Conservation (phyloP, 2,797 vertebrate genomes). For the Cossypha polioptera region DNA sequence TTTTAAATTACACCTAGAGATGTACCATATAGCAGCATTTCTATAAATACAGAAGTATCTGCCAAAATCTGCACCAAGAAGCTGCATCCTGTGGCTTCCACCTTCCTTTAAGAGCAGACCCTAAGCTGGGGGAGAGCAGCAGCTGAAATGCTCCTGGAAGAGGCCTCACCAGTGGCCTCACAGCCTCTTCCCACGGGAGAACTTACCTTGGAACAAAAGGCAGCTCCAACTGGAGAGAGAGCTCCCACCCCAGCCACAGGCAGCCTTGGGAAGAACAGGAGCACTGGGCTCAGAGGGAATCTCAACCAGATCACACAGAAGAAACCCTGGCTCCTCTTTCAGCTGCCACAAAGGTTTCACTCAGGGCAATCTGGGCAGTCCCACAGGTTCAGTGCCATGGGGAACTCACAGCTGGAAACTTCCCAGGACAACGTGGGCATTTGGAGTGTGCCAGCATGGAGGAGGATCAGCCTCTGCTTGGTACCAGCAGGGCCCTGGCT, state of each 20-base stretch:
- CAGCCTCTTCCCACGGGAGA: background rate
- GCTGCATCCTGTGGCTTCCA: background rate
- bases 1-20: background rate
- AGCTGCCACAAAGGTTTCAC: no score
- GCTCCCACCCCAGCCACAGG: constrained; percentile 22
- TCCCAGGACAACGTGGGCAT: no score
- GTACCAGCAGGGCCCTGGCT: background rate
- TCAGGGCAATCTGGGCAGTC: no score
- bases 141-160: background rate
- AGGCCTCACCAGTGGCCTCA: background rate
- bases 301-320: background rate
- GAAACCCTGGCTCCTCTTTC: no score
- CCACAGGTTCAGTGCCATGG: no score
- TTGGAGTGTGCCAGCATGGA: background rate
- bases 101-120: background rate
- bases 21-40: background rate
- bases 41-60: background rate
- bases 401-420: no score
- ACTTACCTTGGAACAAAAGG: constrained; percentile 62
- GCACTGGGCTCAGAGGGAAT: background rate
- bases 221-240: constrained; percentile 19
- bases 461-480: background rate
- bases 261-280: background rate
- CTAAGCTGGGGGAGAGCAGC: background rate
- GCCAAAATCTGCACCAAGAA: background rate